Evolutionary conservation across 2,113 vertebrate genomes (phyloP).

Genomic region (Indri indri): DNA sequence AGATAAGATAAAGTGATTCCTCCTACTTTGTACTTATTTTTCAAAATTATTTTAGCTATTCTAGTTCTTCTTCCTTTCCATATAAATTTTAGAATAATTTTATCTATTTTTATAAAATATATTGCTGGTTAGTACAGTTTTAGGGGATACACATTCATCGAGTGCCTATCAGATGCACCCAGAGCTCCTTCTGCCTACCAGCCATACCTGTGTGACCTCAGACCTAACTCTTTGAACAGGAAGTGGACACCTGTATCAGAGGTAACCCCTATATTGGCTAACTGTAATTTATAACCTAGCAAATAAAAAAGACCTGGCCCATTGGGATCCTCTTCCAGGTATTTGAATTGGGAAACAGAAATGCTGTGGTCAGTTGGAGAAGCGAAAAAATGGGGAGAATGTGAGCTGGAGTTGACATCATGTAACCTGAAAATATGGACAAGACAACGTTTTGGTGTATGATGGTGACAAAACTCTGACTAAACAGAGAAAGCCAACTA

Average conservation of each 20-base stretch:
- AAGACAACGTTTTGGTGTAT: background rate
- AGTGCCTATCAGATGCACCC: background rate
- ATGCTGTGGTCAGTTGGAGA: background rate
- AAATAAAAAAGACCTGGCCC: background rate
- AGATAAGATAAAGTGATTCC: too few species aligned
- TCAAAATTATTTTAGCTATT: too few species aligned
- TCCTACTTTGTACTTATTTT: too few species aligned
- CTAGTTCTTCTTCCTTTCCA: too few species aligned
- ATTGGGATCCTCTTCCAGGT: background rate
- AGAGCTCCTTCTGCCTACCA: background rate
- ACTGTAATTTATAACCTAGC: background rate
- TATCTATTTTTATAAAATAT: background rate
- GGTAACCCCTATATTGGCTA: background rate
- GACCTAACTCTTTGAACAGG: background rate
- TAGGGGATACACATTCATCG: background rate
- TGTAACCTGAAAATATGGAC: background rate
- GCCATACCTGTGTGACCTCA: background rate
- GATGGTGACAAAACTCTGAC: background rate
- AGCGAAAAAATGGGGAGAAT: background rate
- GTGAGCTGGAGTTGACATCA: background rate
- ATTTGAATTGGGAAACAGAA: background rate
- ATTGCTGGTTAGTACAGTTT: background rate
- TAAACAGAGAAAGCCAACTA: background rate
- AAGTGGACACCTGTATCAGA: background rate
- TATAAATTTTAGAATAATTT: too few species aligned